Percentiles rank a stretch among this genome's conserved stretches.
phyloP scores from a whole-genome alignment of 2,888 invertebrate species.

The Oscheius sp. region DNA sequence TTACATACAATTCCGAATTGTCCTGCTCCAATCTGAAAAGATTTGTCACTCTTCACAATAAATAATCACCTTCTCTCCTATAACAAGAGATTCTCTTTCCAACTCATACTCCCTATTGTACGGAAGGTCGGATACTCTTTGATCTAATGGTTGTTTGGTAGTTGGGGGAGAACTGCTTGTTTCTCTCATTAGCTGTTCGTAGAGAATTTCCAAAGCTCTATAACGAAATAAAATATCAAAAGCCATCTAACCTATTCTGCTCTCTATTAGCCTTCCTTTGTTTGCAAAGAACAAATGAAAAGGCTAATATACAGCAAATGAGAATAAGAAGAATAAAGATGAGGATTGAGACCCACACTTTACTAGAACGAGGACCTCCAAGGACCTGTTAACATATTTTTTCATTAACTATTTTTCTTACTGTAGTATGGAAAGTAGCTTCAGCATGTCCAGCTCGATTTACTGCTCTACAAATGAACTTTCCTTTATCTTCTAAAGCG shows the following conservation, averaged over 20 bases:
- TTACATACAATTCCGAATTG: conserved; percentile 48
- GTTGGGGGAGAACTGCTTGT: conserved; percentile 26
- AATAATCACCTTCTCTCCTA: conserved; percentile 28
- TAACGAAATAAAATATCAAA: conserved; percentile 6
- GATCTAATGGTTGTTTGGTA: conserved; percentile 41
- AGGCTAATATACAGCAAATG: conserved; percentile 14
- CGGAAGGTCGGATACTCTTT: conserved; percentile 36
- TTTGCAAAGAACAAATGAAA: conserved; percentile 8
- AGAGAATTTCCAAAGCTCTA: conserved; percentile 39
- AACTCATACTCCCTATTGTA: conserved; percentile 41
- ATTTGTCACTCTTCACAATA: background rate
- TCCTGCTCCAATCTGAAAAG: conserved; percentile 44
- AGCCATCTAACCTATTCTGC: conserved; percentile 17
- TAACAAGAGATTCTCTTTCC: conserved; percentile 31
- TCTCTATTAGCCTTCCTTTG: conserved; percentile 24
- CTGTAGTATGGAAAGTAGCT: conserved; percentile 35
- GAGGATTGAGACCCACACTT: conserved; percentile 14
- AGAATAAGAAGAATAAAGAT: conserved; percentile 5
- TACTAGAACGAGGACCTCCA: conserved; percentile 31
- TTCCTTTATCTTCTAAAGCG: conserved; percentile 76
- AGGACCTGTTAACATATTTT: background rate
- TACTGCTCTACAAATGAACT: conserved; percentile 74
- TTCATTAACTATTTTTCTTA: background rate
- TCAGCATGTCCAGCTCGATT: conserved; percentile 82
- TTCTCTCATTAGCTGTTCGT: conserved; percentile 40